A percentile compares a stretch with the other conserved stretches of the same genome.
Conservation (phyloP, 2,888 invertebrate species). For the Andrena hattorfiana region DNA sequence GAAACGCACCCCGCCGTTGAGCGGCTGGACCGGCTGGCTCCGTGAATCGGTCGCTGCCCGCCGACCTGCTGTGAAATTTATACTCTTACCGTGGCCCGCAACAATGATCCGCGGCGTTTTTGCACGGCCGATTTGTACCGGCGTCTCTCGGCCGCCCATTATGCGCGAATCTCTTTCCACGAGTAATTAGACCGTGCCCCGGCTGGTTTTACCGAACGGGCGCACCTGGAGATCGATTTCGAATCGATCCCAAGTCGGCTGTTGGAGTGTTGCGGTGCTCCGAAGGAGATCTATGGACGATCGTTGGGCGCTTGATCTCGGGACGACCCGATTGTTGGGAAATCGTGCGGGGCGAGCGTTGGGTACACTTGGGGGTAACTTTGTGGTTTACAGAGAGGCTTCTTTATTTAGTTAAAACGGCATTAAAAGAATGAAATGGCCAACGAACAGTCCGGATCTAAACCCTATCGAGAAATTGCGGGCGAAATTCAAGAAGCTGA, state of each 20-base stretch:
- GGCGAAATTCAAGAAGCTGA: too few relatives aligned
- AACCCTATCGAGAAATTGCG: too few relatives aligned
- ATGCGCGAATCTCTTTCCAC: constrained; percentile 59
- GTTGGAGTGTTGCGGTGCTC: background rate
- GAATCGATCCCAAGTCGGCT: constrained; percentile 32
- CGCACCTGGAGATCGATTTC: constrained; percentile 54
- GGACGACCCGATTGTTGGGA: constrained; percentile 1
- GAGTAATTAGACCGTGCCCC: constrained; percentile 69
- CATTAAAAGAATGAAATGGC: too few relatives aligned
- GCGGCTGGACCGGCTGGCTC: constrained; percentile 19
- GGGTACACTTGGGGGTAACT: too few relatives aligned
- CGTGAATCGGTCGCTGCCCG: constrained; percentile 59
- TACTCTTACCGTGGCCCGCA: constrained; percentile 71
- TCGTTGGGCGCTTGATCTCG: background rate
- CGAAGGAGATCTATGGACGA: background rate
- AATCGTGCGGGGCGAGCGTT: background rate
- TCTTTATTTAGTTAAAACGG: too few relatives aligned
- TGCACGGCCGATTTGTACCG: constrained; percentile 71
- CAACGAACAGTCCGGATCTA: too few relatives aligned
- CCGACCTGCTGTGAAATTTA: constrained; percentile 75
- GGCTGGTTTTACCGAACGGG: background rate
- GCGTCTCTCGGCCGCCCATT: constrained; percentile 47
- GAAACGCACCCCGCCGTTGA: constrained; percentile 1
- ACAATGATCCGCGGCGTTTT: constrained; percentile 71
- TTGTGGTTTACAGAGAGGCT: too few relatives aligned